Conservation (phyloP, 1,140 invertebrate genomes). For the Bombus fervidus region DNA sequence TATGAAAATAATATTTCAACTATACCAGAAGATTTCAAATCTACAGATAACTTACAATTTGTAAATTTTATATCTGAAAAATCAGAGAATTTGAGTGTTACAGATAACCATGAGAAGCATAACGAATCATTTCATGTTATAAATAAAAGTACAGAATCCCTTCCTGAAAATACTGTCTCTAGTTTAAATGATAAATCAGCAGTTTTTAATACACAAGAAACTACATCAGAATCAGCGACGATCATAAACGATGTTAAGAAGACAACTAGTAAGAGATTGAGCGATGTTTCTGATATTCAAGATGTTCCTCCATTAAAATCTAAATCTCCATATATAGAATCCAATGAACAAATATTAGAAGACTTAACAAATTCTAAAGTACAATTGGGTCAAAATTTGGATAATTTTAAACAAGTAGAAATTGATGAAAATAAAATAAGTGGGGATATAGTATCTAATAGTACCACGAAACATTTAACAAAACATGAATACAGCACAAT, state of each 20-base stretch:
- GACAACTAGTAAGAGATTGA: constrained; percentile 66
- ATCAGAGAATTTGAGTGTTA: constrained; percentile 30
- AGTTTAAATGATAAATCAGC: constrained; percentile 22
- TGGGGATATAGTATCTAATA: not conserved
- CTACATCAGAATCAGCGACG: constrained; percentile 12
- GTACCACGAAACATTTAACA: not conserved
- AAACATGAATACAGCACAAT: constrained; percentile 27
- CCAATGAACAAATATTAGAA: constrained; percentile 29
- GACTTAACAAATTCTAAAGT: constrained; percentile 15
- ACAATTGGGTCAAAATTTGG: constrained; percentile 28
- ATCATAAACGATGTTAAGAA: constrained; percentile 62
- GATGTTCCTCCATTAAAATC: constrained; percentile 70
- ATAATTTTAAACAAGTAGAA: constrained; percentile 12
- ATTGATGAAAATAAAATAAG: constrained; percentile 14
- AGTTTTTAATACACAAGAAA: constrained; percentile 10
- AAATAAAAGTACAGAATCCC: constrained; percentile 38
- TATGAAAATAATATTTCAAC: constrained; percentile 42
- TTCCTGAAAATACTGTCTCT: constrained; percentile 18
- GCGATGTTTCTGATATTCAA: constrained; percentile 51
- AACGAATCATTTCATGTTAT: constrained; percentile 41
- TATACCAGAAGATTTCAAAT: constrained; percentile 27
- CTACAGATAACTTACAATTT: constrained; percentile 40
- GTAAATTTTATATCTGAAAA: constrained; percentile 47
- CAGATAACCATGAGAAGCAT: constrained; percentile 55
- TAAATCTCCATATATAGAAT: constrained; percentile 55